These are phyloP conservation scores for Drosophila longiperda DNA, from an alignment of 2,888 invertebrate genomes.

Conservation along the genomic window DNA sequence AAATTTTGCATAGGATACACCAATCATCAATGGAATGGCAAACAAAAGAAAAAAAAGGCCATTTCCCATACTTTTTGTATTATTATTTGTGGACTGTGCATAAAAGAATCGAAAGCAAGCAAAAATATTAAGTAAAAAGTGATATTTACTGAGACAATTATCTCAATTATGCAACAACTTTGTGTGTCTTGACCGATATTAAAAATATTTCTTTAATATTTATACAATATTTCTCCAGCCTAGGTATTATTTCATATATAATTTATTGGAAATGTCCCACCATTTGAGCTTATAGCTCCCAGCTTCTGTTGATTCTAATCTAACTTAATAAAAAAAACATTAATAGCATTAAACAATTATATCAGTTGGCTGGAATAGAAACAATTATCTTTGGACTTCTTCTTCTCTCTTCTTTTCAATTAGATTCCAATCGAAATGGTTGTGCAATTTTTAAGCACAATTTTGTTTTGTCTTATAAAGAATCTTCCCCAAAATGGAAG, in stretches of 20 bases:
- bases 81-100: slow-evolving; percentile 9
- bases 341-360: too few relatives aligned
- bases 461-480: not conserved
- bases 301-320: too few relatives aligned
- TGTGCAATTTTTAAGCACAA: not conserved
- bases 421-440: not conserved
- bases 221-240: too few relatives aligned
- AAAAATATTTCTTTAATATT: not conserved
- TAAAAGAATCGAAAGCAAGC: not conserved
- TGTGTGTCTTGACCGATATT: not conserved
- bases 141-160: not conserved
- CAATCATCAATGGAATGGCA: slow-evolving; percentile 12
- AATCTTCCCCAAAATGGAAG: not conserved
- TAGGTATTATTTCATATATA: too few relatives aligned
- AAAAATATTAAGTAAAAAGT: not conserved
- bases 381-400: too few relatives aligned
- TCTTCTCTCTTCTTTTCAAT: not conserved
- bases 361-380: too few relatives aligned
- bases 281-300: too few relatives aligned
- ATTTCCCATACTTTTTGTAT: not conserved
- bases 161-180: not conserved
- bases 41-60: slow-evolving; percentile 10
- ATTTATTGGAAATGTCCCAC: too few relatives aligned
- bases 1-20: slow-evolving; percentile 62
- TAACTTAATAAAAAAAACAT: too few relatives aligned